Evolutionary conservation across 92 coral and sea anemone species (phyloP), one percentile per base, ranked within the genome.

Genomic region (Desmophyllum pertusum): DNA sequence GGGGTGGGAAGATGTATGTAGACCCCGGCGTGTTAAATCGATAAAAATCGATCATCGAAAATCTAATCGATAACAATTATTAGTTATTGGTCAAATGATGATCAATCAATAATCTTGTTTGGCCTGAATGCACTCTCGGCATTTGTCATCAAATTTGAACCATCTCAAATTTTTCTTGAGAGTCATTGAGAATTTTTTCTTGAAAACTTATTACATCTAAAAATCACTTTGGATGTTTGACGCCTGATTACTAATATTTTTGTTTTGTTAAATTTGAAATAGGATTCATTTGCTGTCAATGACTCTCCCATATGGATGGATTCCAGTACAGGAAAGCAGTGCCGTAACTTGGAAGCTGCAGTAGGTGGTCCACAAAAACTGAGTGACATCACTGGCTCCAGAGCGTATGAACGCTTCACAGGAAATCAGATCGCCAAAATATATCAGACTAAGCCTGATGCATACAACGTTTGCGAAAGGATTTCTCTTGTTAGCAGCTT

Each of bases 241-340:
- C 35, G 10, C 30, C 1, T 55, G 52, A 46, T 53, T 23, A 2
- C 33, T 59, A 23, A 59, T 19, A 59, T 3, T 59, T n/a, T 15
- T 6, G 18, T 59, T 59, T n/a, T 59, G 13, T 50, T n/a, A 74
- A 74, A 31, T 42, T 70, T 65, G 23, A 69, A 35, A n/a, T 36
- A 96, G 99, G 94, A 89, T 40, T 92, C 87, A 33, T 94, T 92
- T 94, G 96, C 94, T 66, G 86, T 94, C 25, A 55, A 82, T 25
- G 93, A 96, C 55, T 96, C 95, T 37, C 99, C 99, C 27, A 91
- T 96, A 39, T 96, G 99, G 99, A 96, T 96, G 99, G 99, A 96
- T 70, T 96, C 98, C 18, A 96, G 98, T 64, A 96, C 99, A 11
- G 90, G 91, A 43, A 63, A 71, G 4, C 95, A 96, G 69, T 96